These are phyloP conservation scores for Drosophila vallismaia DNA, from an alignment of 2,888 invertebrate species.

Conservation along the genomic window DNA sequence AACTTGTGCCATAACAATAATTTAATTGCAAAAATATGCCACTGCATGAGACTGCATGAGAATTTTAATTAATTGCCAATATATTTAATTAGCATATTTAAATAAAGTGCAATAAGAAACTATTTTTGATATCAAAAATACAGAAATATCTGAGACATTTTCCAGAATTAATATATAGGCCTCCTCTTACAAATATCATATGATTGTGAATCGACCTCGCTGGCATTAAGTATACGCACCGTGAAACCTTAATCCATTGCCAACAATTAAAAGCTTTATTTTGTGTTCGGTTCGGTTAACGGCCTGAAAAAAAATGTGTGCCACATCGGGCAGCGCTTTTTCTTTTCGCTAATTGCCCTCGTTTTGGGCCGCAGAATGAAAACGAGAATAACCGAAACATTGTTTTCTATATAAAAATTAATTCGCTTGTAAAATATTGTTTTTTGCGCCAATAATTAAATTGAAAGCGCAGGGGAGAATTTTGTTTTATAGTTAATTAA, in stretches of 20 bases:
- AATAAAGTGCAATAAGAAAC: conserved; percentile 14
- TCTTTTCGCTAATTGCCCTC: conserved; percentile 71
- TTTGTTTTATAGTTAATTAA: conserved; percentile 67
- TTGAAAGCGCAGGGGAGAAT: conserved; percentile 31
- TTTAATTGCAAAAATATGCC: conserved; percentile 69
- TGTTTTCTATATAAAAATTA: conserved; percentile 64
- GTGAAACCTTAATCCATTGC: conserved; percentile 69
- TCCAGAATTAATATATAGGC: too few species aligned
- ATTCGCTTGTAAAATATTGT: conserved; percentile 53
- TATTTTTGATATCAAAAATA: too few species aligned
- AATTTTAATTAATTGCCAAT: conserved; percentile 77
- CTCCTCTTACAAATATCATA: neutral
- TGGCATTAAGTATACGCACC: conserved; percentile 73
- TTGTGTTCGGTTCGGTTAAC: conserved; percentile 25
- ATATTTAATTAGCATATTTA: conserved; percentile 48
- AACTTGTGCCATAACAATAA: conserved; percentile 29
- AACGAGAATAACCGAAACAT: conserved; percentile 33
- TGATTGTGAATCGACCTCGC: conserved; percentile 18
- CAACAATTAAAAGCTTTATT: conserved; percentile 77
- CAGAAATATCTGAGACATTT: too few species aligned
- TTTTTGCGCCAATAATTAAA: conserved; percentile 33
- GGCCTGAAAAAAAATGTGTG: conserved; percentile 45
- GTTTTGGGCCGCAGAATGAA: conserved; percentile 14
- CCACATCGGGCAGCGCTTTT: conserved; percentile 11
- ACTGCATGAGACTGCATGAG: conserved; percentile 54